Evolutionary conservation across 2,888 invertebrate species (phyloP).

Genomic region (Sphaerophoria taeniata): DNA sequence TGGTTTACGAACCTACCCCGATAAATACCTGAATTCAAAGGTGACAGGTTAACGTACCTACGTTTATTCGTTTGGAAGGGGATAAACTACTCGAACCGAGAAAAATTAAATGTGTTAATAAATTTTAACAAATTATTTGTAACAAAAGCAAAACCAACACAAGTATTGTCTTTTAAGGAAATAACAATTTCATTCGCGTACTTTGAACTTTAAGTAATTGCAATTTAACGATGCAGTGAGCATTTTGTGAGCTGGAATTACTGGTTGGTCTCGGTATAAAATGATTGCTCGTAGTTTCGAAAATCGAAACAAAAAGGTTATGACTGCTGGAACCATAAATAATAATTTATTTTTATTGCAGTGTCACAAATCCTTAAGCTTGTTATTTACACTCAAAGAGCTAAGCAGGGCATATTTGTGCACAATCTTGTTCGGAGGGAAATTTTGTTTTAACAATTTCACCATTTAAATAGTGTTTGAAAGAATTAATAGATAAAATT

Average conservation of each 20-base stretch:
- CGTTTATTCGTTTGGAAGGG: neutral
- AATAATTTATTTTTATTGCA: neutral
- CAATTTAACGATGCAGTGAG: neutral
- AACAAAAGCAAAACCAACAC: neutral
- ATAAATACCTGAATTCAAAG: neutral
- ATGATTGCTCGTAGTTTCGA: neutral
- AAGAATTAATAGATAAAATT: no score
- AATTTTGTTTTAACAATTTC: no score
- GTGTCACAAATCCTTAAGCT: no score
- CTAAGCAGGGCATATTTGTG: no score
- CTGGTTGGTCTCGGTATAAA: neutral
- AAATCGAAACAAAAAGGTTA: neutral
- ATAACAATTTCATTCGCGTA: neutral
- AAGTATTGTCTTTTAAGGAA: constrained; percentile 6
- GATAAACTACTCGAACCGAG: neutral
- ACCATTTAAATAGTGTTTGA: no score
- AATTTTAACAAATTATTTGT: constrained; percentile 21
- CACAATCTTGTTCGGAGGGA: no score
- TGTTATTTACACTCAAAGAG: no score
- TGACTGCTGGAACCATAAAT: neutral
- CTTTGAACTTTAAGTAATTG: constrained; percentile 27
- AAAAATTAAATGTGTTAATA: constrained; percentile 31
- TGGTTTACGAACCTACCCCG: neutral
- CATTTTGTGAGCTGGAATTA: neutral
- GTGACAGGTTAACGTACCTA: constrained; percentile 20